Conservation (phyloP, 2,113 vertebrate genomes). For the Ovis aries region DNA sequence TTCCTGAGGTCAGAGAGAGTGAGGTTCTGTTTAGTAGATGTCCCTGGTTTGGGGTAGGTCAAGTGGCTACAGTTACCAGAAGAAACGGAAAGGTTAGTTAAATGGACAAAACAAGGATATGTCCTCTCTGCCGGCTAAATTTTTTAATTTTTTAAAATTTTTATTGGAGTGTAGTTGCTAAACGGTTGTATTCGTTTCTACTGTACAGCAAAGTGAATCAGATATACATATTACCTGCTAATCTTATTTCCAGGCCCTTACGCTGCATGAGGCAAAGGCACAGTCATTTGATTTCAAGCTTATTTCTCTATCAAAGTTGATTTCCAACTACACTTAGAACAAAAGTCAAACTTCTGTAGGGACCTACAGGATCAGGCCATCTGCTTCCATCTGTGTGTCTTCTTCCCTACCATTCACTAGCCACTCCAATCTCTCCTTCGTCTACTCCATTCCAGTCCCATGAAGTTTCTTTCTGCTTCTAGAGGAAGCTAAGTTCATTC, state of each 20-base stretch:
- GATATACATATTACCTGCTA: neutral
- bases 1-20: neutral
- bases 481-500: neutral
- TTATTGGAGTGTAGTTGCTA: neutral
- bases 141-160: neutral
- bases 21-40: neutral
- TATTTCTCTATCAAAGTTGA: neutral
- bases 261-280: neutral
- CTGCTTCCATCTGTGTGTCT: neutral
- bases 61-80: neutral
- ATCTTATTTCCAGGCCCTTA: neutral
- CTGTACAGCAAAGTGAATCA: neutral
- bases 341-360: neutral
- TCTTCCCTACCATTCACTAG: rapidly evolving
- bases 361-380: neutral
- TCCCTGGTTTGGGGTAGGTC: neutral
- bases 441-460: neutral
- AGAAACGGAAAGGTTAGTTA: neutral
- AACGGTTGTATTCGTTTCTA: neutral
- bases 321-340: neutral
- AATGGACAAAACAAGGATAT: neutral
- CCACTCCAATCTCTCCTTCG: neutral
- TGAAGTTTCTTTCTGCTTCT: neutral
- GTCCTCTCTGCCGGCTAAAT: neutral
- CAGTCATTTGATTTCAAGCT: neutral